Evolutionary conservation across 2,888 invertebrate genomes (phyloP).

Genomic region (Tipula unca): DNA sequence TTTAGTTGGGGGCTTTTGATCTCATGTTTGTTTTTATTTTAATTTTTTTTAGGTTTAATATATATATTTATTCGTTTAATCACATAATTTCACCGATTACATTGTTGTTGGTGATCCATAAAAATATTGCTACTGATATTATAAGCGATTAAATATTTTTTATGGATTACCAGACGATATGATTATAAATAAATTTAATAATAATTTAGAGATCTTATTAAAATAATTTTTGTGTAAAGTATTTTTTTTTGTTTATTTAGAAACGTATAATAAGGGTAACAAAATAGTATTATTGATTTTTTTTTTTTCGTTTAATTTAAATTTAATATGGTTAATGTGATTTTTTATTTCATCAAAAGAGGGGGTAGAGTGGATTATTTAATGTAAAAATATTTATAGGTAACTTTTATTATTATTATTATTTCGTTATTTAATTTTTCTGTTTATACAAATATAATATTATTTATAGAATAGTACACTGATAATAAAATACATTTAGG

Average conservation of each 20-base stretch:
- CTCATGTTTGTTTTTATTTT: background rate
- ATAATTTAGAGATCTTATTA: background rate
- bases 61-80: background rate
- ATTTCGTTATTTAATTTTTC: background rate
- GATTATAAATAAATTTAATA: background rate
- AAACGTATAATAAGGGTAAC: background rate
- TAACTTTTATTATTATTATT: slow-evolving; percentile 15
- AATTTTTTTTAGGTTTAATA: background rate
- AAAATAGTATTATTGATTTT: background rate
- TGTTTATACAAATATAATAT: slow-evolving; percentile 15
- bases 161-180: background rate
- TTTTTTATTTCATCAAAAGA: background rate
- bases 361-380: background rate
- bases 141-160: background rate
- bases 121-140: slow-evolving; percentile 3
- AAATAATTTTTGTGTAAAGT: background rate
- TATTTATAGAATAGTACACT: slow-evolving; percentile 15
- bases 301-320: background rate
- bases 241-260: background rate
- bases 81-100: background rate
- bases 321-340: background rate
- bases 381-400: slow-evolving; percentile 8
- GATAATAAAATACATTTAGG: slow-evolving; percentile 19
- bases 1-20: background rate
- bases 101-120: background rate